phyloP scores from a whole-genome alignment of 2,113 vertebrate genomes.

The Melanerpes formicivorus region DNA sequence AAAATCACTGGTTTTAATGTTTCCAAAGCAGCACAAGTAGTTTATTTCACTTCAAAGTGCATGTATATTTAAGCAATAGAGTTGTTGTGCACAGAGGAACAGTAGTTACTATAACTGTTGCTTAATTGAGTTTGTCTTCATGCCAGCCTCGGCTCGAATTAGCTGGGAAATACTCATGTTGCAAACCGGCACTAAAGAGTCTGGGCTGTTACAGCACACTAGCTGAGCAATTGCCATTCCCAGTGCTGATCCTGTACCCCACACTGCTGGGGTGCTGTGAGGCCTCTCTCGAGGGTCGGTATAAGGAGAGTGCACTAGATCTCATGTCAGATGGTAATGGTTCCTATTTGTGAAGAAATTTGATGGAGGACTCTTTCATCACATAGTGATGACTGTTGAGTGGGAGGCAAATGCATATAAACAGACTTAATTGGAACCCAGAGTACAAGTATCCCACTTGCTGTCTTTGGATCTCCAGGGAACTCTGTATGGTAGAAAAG shows the following conservation, averaged over 20 bases:
- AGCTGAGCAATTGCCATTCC: not conserved
- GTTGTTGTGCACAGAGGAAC: not conserved
- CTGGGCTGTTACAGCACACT: not conserved
- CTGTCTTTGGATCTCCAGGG: not conserved
- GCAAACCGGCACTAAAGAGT: not conserved
- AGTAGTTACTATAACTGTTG: not conserved
- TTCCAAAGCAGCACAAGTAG: not conserved
- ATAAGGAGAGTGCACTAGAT: fast-evolving
- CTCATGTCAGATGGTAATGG: not conserved
- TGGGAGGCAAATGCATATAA: not conserved
- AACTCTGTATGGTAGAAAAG: not conserved
- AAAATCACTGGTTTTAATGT: not conserved
- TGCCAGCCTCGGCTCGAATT: not conserved
- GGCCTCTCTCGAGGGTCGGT: not conserved
- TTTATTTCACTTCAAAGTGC: not conserved
- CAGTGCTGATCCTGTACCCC: not conserved
- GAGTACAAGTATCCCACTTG: not conserved
- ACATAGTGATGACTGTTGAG: not conserved
- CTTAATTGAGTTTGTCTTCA: constrained; percentile 22
- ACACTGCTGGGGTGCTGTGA: fast-evolving
- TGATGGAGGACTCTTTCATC: not conserved
- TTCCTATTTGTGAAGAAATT: not conserved
- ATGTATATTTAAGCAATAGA: not conserved
- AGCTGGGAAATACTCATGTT: not conserved
- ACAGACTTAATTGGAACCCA: not conserved